Conservation (phyloP, 2,888 invertebrate genomes). For the Drosophila colorata region DNA sequence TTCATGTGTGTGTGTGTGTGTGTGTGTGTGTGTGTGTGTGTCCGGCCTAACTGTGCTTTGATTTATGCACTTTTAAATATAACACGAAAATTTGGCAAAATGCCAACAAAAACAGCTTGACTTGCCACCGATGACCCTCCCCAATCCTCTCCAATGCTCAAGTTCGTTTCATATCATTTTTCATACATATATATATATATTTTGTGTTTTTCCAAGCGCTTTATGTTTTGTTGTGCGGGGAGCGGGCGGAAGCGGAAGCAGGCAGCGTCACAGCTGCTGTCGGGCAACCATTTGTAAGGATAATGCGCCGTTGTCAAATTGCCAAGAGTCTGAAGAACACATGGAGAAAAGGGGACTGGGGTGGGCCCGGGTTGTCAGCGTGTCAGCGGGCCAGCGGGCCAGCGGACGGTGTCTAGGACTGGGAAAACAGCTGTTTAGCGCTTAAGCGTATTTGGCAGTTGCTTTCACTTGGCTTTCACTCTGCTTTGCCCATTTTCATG, state of each 20-base stretch:
- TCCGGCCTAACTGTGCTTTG: constrained; percentile 37
- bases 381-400: background rate
- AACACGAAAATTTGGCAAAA: constrained; percentile 53
- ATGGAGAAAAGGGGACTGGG: constrained; percentile 9
- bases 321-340: constrained; percentile 48
- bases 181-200: constrained; percentile 43
- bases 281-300: constrained; percentile 66
- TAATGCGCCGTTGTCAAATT: constrained; percentile 77
- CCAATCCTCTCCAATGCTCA: background rate
- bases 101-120: constrained; percentile 49
- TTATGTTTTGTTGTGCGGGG: too few relatives aligned
- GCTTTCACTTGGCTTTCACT: constrained; percentile 40
- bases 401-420: constrained; percentile 15
- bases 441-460: constrained; percentile 57
- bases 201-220: too few relatives aligned
- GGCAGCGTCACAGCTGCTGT: constrained; percentile 54
- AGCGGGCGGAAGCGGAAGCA: background rate
- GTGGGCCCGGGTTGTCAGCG: background rate
- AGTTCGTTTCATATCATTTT: constrained; percentile 62
- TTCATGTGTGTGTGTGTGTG: constrained; percentile 24
- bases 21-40: constrained; percentile 12
- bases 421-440: constrained; percentile 46
- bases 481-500: constrained; percentile 33
- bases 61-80: constrained; percentile 74
- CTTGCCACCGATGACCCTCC: constrained; percentile 8